Conservation (phyloP, 2,113 vertebrate species). For the Passer domesticus region DNA sequence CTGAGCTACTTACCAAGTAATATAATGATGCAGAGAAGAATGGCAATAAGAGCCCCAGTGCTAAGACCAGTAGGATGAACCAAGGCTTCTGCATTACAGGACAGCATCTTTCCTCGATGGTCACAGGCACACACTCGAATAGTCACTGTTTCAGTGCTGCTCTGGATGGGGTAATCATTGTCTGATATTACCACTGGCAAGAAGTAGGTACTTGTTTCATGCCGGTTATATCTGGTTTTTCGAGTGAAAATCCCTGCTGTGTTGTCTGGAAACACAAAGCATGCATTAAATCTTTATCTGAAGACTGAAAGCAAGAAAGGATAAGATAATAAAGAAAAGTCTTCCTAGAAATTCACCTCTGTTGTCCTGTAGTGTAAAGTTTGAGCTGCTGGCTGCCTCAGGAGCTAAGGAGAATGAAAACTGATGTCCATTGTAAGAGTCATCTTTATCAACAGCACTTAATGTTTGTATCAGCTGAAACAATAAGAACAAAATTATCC, state of each 20-base stretch:
- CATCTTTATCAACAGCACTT: constrained; percentile 90
- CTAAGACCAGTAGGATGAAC: constrained; percentile 90
- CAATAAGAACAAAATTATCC: constrained; percentile 42
- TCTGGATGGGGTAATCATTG: constrained; percentile 87
- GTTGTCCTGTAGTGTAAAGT: constrained; percentile 94
- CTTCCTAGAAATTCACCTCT: constrained; percentile 81
- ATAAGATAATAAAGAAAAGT: not conserved
- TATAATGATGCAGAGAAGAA: constrained; percentile 93
- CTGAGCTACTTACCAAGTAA: constrained; percentile 86
- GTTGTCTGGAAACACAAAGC: constrained; percentile 84
- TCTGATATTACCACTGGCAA: constrained; percentile 93
- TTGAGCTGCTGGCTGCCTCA: constrained; percentile 84
- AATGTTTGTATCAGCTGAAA: constrained; percentile 92
- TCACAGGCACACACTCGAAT: constrained; percentile 93
- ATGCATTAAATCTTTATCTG: not conserved
- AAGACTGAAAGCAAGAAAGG: not conserved
- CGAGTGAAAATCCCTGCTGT: constrained; percentile 90
- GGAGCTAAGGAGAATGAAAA: constrained; percentile 90
- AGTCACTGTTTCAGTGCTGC: constrained; percentile 93
- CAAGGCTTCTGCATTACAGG: constrained; percentile 90
- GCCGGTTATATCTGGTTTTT: constrained; percentile 85
- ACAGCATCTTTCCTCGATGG: constrained; percentile 91
- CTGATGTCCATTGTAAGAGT: constrained; percentile 85
- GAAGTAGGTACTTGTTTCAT: constrained; percentile 87
- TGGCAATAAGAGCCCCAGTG: constrained; percentile 93